Evolutionary conservation across 2,113 vertebrate genomes (phyloP), one percentile per base, ranked within the genome.

Genomic region (Xiphophorus couchianus): DNA sequence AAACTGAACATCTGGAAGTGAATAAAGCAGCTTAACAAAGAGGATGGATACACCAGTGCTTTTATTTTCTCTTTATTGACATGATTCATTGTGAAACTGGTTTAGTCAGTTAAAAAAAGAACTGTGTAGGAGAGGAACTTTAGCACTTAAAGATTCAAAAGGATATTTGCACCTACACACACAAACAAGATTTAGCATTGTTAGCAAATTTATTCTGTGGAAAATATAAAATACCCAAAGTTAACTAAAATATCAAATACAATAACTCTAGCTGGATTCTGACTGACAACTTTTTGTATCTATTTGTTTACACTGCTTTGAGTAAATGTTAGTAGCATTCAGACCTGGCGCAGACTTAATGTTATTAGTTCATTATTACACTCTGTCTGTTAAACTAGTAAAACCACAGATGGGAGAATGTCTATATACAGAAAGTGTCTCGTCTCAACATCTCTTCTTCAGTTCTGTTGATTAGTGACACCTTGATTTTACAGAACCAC

Each of bases 361-460:
- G 35, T 10, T 11, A 10, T 37, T 37, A 25, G 30, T 6, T 13
- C 3, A 25, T 44, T 0, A 29, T 39, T 12, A 0, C 2, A n/a
- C 48, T 70, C 27, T 39, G 12, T 37, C 31, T 1, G 0, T n/a
- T 30, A n/a, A 44, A 25, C 62, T 51, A 65, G 39, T 63, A 25
- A 35, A 72, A 61, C 63, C 48, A 42, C 75, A 69, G 35, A 83
- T 62, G 70, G 68, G 29, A 19, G 13, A 14, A 3, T 37, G 25
- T 74, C 44, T 44, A 80, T 22, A 33, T 66, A 61, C 1, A 69
- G 86, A 79, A 84, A 83, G 74, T 80, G 73, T 74, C 64, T 82
- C 35, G 3, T 62, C 70, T 37, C 64, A 78, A 64, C 30, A 78
- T 85, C 80, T 75, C 44, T 63, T 28, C 27, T 27, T 39, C 66